Percentiles rank a stretch among this genome's conserved stretches.
Conservation (phyloP, 2,888 invertebrate genomes). For the Philopedon plagiatum region DNA sequence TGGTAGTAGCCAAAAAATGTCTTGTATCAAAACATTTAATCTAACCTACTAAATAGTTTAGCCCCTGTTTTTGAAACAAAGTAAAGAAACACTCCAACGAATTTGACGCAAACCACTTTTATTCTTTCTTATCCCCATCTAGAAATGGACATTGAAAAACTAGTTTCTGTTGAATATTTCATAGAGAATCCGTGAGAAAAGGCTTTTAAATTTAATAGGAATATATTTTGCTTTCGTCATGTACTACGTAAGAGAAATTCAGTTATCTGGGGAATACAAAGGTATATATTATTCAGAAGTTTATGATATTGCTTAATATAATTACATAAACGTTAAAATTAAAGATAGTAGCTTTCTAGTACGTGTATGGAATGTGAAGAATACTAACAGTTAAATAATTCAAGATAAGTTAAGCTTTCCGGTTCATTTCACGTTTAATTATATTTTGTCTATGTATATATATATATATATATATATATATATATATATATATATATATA, state of each 20-base stretch:
- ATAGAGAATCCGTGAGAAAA: conserved; percentile 34
- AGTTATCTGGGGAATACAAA: conserved; percentile 29
- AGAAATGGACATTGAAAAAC: conserved; percentile 43
- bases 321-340: too few species aligned
- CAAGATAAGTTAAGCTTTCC: too few species aligned
- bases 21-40: too few species aligned
- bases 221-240: conserved; percentile 34
- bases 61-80: conserved; percentile 13
- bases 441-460: too few species aligned
- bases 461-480: too few species aligned
- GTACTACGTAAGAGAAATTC: conserved; percentile 16
- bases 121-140: conserved; percentile 20
- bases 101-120: conserved; percentile 20
- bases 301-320: too few species aligned
- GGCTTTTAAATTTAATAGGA: conserved; percentile 47
- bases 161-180: conserved; percentile 46
- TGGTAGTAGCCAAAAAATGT: too few species aligned
- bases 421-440: too few species aligned
- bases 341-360: too few species aligned
- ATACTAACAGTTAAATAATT: too few species aligned
- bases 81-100: conserved; percentile 29
- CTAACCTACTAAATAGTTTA: background rate
- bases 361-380: too few species aligned
- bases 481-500: too few species aligned
- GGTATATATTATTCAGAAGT: conserved; percentile 10